Evolutionary conservation across 2,113 vertebrate species (phyloP), one percentile per base, ranked within the genome.

Genomic region (Pollimyrus isidori): DNA sequence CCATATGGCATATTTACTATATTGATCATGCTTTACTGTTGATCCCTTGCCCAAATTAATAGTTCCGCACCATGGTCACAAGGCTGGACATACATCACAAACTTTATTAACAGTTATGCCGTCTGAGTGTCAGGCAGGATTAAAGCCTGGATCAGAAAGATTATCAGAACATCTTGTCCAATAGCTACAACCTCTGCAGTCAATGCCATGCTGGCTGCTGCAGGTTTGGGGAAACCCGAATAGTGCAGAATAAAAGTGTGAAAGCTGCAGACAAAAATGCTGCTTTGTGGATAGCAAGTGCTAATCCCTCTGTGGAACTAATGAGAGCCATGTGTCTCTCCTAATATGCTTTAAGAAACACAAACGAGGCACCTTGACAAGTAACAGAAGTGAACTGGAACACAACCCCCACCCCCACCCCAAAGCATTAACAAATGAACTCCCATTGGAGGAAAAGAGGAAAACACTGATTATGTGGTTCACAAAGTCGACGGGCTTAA

Each of bases 401-500:
- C 10, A 35, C 17, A 35, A 56, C 4, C 17, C 17, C n/a, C 4
- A 7, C 17, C 26, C n/a, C 15, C 13, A 0, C 15, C 23, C 10
- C 10, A 49, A 49, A 56, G 50, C 85, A 52, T 56, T 53, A 21
- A 21, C 23, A 56, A 87, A 87, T 15, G 85, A 50, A 23, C 48
- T 49, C 26, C 49, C 48, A 30, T 15, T 52, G 45, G n/a, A 30
- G 13, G 11, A 35, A 7, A 35, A 17, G n/a, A 19, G n/a, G 23
- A 86, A 30, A 52, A 30, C 13, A 5, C n/a, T 17, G 19, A 56
- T 26, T 7, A 35, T 39, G 26, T 5, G 13, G 85, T 53, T 35
- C 1, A 86, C 23, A 17, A 11, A 26, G 91, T 46, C 89, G 85
- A 4, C 19, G 45, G 39, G 21, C 69, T 73, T 84, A 91, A 91